Conservation (phyloP, 2,888 invertebrate genomes). For the Eulithis testata region DNA sequence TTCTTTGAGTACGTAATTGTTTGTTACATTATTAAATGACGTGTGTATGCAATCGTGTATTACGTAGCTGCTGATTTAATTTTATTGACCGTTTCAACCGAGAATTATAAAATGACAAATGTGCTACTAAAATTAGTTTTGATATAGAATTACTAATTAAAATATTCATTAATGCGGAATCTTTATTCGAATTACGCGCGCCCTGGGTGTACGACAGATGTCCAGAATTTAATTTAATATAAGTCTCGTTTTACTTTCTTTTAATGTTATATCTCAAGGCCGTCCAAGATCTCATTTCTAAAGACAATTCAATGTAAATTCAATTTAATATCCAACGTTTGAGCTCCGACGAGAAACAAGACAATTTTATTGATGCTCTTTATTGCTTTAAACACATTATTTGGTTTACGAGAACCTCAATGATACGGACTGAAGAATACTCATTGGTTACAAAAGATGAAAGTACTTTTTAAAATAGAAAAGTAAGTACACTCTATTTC, state of each 20-base stretch:
- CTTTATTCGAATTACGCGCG: slow-evolving; percentile 59
- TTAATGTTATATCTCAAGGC: slow-evolving; percentile 67
- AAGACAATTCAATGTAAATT: slow-evolving; percentile 64
- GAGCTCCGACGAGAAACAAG: slow-evolving; percentile 50
- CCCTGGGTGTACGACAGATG: slow-evolving; percentile 72
- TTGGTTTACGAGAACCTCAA: slow-evolving; percentile 25
- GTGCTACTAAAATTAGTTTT: slow-evolving; percentile 46
- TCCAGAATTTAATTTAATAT: slow-evolving; percentile 77
- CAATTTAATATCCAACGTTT: slow-evolving; percentile 60
- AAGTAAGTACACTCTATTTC: too few relatives aligned
- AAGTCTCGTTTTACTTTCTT: slow-evolving; percentile 69
- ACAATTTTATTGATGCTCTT: slow-evolving; percentile 52
- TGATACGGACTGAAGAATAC: slow-evolving; percentile 28
- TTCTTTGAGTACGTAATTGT: too few relatives aligned
- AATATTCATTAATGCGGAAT: slow-evolving; percentile 74
- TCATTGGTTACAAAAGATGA: slow-evolving; percentile 9
- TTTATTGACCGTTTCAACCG: neutral
- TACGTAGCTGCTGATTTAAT: too few relatives aligned
- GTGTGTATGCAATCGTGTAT: too few relatives aligned
- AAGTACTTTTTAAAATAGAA: slow-evolving; percentile 7
- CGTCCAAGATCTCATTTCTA: slow-evolving; percentile 55
- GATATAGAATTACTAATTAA: slow-evolving; percentile 59
- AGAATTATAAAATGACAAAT: neutral
- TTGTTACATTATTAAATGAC: too few relatives aligned
- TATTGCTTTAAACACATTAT: slow-evolving; percentile 55